phyloP scores from a whole-genome alignment of 2,797 vertebrate species.

The Acanthopagrus latus region DNA sequence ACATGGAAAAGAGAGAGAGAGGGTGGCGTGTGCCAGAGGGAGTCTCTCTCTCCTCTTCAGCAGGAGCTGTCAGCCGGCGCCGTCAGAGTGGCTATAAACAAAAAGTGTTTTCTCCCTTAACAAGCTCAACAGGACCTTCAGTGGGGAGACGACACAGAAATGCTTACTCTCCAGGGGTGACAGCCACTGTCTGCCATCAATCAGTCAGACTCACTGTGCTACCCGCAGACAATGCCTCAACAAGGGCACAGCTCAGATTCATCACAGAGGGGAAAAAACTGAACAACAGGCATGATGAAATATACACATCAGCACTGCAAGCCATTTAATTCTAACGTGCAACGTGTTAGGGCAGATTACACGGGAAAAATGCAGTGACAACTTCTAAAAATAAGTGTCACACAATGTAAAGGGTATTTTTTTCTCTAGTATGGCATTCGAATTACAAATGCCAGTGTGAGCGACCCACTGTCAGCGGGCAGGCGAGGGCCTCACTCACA shows the following conservation, averaged over 20 bases:
- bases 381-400: slow-evolving; percentile 27
- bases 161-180: slow-evolving; percentile 83
- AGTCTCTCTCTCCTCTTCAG: slow-evolving; percentile 78
- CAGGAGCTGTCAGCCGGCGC: slow-evolving; percentile 79
- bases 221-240: slow-evolving; percentile 79
- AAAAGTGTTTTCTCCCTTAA: slow-evolving; percentile 86
- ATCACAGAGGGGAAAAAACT: slow-evolving; percentile 70
- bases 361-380: slow-evolving; percentile 16
- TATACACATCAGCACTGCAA: slow-evolving; percentile 73
- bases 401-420: slow-evolving; percentile 2
- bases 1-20: slow-evolving; percentile 19
- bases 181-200: slow-evolving; percentile 83
- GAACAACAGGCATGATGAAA: slow-evolving; percentile 80
- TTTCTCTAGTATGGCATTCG: slow-evolving; percentile 21
- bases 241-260: slow-evolving; percentile 83
- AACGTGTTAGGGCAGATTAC: slow-evolving; percentile 46
- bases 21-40: slow-evolving; percentile 58
- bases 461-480: slow-evolving; percentile 7
- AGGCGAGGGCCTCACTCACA: slow-evolving; percentile 11
- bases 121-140: slow-evolving; percentile 86
- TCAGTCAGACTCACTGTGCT: slow-evolving; percentile 78
- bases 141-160: slow-evolving; percentile 82
- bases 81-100: slow-evolving; percentile 83
- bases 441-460: slow-evolving; percentile 31
- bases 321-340: slow-evolving; percentile 67